Percentiles rank a stretch among this genome's conserved stretches.
These are phyloP conservation scores for Macrotrachela quadricornifera DNA, from an alignment of 1,140 invertebrate genomes.

Conservation along the genomic window DNA sequence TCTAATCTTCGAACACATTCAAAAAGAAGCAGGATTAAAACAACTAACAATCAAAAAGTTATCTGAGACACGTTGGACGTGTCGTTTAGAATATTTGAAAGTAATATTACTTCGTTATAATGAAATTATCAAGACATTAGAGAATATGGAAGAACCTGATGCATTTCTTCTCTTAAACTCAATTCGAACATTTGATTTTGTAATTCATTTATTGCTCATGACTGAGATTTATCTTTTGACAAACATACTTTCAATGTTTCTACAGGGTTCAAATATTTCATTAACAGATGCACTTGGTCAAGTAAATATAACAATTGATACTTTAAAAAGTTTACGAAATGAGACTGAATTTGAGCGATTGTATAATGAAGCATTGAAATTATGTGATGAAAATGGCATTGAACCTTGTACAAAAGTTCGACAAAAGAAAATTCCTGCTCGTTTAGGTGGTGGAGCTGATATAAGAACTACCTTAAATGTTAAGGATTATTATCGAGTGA, in stretches of 20 bases:
- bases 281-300: too few species aligned
- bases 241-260: conserved; percentile 1
- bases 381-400: too few species aligned
- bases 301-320: not conserved
- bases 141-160: not conserved
- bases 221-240: not conserved
- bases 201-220: not conserved
- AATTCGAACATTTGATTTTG: conserved; percentile 1
- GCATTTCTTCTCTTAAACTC: not conserved
- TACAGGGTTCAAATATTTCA: not conserved
- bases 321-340: not conserved
- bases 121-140: not conserved
- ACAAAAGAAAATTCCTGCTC: too few species aligned
- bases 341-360: too few species aligned
- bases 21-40: not conserved
- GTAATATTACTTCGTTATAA: not conserved
- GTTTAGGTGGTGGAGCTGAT: too few species aligned
- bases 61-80: not conserved
- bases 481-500: too few species aligned
- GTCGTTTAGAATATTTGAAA: not conserved
- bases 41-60: not conserved
- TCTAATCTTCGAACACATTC: conserved; percentile 1
- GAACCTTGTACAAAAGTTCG: too few species aligned
- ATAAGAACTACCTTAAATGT: too few species aligned
- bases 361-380: too few species aligned